Evolutionary conservation across 2,797 vertebrate species (phyloP).

Genomic region (Potorous gilbertii): DNA sequence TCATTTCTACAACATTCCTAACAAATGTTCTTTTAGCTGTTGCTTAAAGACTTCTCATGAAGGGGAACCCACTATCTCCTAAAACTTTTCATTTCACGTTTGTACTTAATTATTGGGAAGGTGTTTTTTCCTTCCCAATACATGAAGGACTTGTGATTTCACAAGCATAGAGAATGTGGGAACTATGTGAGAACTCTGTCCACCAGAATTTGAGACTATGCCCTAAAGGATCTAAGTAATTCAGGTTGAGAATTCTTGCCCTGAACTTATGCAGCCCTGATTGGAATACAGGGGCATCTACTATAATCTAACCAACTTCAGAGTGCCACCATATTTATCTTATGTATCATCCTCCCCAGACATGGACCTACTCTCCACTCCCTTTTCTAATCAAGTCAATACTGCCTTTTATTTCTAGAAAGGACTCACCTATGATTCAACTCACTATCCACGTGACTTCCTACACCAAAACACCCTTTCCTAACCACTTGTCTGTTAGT

Average conservation of each 20-base stretch:
- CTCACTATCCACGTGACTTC: not conserved
- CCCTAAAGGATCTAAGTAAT: not conserved
- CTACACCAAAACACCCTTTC: not conserved
- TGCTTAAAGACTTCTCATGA: not conserved
- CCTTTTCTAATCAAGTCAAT: not conserved
- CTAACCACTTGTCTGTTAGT: not conserved
- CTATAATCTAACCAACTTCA: not conserved
- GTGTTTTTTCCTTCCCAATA: not conserved
- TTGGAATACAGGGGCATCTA: not conserved
- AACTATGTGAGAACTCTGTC: not conserved
- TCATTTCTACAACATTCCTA: not conserved
- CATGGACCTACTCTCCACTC: not conserved
- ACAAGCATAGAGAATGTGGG: not conserved
- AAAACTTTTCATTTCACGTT: not conserved
- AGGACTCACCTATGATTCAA: not conserved
- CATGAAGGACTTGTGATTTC: not conserved
- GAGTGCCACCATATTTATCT: not conserved
- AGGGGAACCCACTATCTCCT: not conserved
- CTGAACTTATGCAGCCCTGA: not conserved
- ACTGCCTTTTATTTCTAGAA: not conserved
- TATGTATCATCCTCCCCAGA: not conserved
- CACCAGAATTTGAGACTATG: not conserved
- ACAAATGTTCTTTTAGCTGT: not conserved
- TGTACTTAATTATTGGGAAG: not conserved
- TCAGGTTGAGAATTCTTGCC: not conserved